These are phyloP conservation scores for Crotalus viridis DNA, from an alignment of 2,113 vertebrate genomes.

Conservation along the genomic window DNA sequence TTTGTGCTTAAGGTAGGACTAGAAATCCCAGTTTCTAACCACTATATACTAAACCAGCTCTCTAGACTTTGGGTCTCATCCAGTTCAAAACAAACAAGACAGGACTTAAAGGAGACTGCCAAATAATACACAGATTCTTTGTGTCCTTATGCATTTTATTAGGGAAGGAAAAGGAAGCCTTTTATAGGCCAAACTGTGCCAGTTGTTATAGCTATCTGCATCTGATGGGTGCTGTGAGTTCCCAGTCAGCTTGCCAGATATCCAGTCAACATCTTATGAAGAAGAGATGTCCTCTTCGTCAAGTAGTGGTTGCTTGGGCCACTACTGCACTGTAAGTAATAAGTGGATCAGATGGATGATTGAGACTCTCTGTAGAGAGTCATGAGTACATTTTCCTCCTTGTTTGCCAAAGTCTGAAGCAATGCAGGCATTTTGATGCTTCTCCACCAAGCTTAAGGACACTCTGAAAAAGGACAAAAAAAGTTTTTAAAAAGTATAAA, in stretches of 20 bases:
- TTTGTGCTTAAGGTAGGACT: background rate
- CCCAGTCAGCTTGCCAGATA: background rate
- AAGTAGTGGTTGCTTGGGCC: background rate
- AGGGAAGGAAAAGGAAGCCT: background rate
- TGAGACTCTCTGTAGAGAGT: background rate
- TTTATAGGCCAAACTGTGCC: background rate
- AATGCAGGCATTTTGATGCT: background rate
- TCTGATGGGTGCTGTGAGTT: background rate
- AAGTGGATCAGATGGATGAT: background rate
- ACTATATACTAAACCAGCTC: background rate
- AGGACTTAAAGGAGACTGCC: background rate
- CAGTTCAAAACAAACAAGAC: background rate
- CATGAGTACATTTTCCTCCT: background rate
- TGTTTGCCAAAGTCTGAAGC: background rate
- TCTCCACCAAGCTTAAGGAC: background rate
- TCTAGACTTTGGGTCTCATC: background rate
- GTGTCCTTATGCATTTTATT: background rate
- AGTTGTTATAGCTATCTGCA: background rate
- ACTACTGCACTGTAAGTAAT: background rate
- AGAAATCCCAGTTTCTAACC: background rate
- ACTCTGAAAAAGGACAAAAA: background rate
- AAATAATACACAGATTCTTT: background rate
- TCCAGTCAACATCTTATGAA: background rate
- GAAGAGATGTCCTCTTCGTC: background rate
- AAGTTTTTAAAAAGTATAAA: background rate